Evolutionary conservation across 2,888 invertebrate genomes (phyloP), one percentile per base, ranked within the genome.

Genomic region (Trissolcus brochymenae): DNA sequence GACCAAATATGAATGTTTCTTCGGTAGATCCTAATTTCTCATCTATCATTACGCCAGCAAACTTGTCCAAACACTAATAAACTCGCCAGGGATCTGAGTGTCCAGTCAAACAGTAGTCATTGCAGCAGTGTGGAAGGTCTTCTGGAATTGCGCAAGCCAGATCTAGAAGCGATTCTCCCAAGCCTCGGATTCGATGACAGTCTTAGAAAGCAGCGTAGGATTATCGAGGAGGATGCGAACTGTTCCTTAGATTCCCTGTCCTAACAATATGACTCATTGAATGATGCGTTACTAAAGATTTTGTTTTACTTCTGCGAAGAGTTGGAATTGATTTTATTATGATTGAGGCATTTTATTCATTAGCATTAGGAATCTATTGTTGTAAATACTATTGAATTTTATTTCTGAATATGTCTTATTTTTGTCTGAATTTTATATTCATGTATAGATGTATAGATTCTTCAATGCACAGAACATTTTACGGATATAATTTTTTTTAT

Each of bases 111-210:
- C 73, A 90, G 92, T 65, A 93, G 93, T 82, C 92, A 92, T 75
- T 95, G 95, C 84, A 95, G 95, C 62, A 92, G 94, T 84, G 94
- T 96, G 41, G 94, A 96, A 86, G 95, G 95, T 87, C 91, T 97
- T 59, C 90, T 97, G 82, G 95, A 96, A 82, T 92, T 95, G 16
- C 91, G 97, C 46, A 94, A 93, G 85, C 95, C 95, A 19, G 96
- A 98, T 90, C 97, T 97, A 0, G 97, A 97, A 87, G 95, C 95
- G 65, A 94, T 98, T 66, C 91, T 98, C 29, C 90, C 95, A 60
- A 95, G 94, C 80, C 90, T 95, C 65, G 96, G 96, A 11, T 95
- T 95, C 88, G 95, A 95, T 0, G 95, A 94, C 7, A 81, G 84
- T 51, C 74, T 89, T 2, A 87, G 81, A 60, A 84, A 88, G 35